Evolutionary conservation across 2,113 vertebrate species (phyloP).

Genomic region (Rhynchomys soricoides): DNA sequence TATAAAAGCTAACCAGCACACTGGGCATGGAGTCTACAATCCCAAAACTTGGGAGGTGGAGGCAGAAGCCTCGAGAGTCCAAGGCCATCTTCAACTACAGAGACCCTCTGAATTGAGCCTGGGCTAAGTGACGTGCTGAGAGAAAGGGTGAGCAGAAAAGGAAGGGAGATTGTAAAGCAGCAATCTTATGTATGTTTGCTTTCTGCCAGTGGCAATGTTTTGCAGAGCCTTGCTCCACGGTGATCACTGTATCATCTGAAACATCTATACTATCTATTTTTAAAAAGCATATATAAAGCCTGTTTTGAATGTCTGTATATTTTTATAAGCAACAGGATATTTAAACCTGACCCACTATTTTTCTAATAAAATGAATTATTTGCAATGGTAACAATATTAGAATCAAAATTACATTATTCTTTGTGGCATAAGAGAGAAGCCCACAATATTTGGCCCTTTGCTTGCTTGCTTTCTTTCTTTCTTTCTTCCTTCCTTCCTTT

Average conservation of each 20-base stretch:
- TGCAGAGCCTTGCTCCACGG: slow-evolving; percentile 74
- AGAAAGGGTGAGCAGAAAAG: too few relatives aligned
- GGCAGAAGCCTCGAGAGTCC: background rate
- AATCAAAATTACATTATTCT: slow-evolving; percentile 35
- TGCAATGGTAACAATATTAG: slow-evolving; percentile 7
- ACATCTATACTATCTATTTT: slow-evolving; percentile 51
- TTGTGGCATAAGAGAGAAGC: background rate
- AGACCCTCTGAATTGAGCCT: background rate
- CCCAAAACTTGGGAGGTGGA: background rate
- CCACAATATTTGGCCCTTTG: background rate
- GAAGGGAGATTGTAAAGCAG: background rate
- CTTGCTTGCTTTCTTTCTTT: background rate
- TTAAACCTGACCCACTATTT: slow-evolving; percentile 66
- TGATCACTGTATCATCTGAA: slow-evolving; percentile 73
- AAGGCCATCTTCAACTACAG: background rate
- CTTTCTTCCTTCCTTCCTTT: background rate
- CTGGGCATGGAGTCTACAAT: background rate
- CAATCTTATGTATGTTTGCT: slow-evolving; percentile 54
- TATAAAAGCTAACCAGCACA: background rate
- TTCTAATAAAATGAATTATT: slow-evolving; percentile 40
- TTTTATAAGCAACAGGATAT: slow-evolving; percentile 66
- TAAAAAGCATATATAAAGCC: background rate
- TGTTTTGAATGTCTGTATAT: slow-evolving; percentile 34
- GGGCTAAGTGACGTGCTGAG: background rate
- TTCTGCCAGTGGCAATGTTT: slow-evolving; percentile 73